Conservation (phyloP, 2,113 vertebrate genomes). For the Hipposideros armiger region DNA sequence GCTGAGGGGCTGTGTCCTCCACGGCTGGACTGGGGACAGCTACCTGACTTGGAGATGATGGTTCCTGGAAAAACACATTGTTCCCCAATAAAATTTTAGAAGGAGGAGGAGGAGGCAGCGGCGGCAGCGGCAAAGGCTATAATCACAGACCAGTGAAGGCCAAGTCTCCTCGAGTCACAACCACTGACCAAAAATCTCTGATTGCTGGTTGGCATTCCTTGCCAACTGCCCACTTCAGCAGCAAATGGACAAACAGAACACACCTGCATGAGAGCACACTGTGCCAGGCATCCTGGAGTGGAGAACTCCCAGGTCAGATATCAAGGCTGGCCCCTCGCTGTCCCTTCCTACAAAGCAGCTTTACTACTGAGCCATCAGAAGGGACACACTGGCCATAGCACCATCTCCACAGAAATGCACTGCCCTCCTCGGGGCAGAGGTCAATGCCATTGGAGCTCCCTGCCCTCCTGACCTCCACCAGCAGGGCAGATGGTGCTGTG, state of each 20-base stretch:
- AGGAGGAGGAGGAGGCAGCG: too few relatives aligned
- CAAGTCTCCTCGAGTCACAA: slow-evolving; percentile 46
- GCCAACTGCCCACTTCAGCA: slow-evolving; percentile 25
- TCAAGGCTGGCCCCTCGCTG: accelerated
- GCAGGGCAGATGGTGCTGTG: slow-evolving; percentile 93
- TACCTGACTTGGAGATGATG: too few relatives aligned
- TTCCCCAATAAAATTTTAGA: too few relatives aligned
- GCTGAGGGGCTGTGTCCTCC: too few relatives aligned
- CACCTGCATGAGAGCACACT: accelerated
- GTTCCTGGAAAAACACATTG: too few relatives aligned
- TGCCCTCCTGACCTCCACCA: slow-evolving; percentile 85
- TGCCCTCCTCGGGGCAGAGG: slow-evolving; percentile 87
- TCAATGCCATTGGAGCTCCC: slow-evolving; percentile 86
- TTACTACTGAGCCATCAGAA: slow-evolving; percentile 89
- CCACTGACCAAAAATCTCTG: not conserved
- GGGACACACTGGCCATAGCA: slow-evolving; percentile 88
- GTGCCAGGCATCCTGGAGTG: not conserved
- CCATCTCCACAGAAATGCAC: slow-evolving; percentile 88
- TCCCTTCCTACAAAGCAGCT: slow-evolving; percentile 56
- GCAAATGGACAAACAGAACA: not conserved
- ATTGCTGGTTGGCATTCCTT: slow-evolving; percentile 29
- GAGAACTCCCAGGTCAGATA: not conserved
- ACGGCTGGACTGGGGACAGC: too few relatives aligned
- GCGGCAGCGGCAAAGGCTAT: too few relatives aligned
- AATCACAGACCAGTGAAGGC: not conserved